A percentile compares a stretch with the other conserved stretches of the same genome.
phyloP scores from a whole-genome alignment of 2,888 invertebrate species.

The Drosophila recens region DNA sequence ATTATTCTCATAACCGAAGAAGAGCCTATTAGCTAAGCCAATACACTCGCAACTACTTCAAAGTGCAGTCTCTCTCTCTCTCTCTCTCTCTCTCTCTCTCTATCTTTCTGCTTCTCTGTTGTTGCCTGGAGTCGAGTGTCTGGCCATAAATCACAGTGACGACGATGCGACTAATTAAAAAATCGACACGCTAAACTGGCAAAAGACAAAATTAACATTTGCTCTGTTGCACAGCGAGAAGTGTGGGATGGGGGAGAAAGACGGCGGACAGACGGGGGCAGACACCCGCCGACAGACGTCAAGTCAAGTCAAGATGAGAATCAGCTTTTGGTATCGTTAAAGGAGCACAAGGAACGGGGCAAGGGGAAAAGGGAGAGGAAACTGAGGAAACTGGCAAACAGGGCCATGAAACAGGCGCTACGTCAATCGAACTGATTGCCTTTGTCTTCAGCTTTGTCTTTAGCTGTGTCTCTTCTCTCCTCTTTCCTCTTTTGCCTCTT shows the following conservation, averaged over 20 bases:
- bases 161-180: constrained; percentile 81
- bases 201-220: constrained; percentile 79
- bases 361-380: background rate
- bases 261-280: constrained; percentile 6
- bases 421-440: constrained; percentile 65
- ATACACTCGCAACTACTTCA: constrained; percentile 64
- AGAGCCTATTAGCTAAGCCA: constrained; percentile 79
- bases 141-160: constrained; percentile 77
- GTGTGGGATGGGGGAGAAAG: background rate
- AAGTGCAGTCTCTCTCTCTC: constrained; percentile 52
- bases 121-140: constrained; percentile 32
- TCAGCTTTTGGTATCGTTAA: constrained; percentile 30
- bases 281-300: constrained; percentile 58
- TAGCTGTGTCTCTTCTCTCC: background rate
- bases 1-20: constrained; percentile 71
- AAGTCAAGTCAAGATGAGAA: constrained; percentile 48
- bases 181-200: constrained; percentile 82
- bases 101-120: background rate
- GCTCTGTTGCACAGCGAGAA: constrained; percentile 34
- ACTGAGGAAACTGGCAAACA: background rate
- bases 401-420: constrained; percentile 37
- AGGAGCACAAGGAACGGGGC: background rate
- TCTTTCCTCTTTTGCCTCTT: constrained; percentile 22
- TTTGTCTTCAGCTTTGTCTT: constrained; percentile 32
- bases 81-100: background rate